Evolutionary conservation across 2,888 invertebrate genomes (phyloP).

Genomic region (Sipha maydis): DNA sequence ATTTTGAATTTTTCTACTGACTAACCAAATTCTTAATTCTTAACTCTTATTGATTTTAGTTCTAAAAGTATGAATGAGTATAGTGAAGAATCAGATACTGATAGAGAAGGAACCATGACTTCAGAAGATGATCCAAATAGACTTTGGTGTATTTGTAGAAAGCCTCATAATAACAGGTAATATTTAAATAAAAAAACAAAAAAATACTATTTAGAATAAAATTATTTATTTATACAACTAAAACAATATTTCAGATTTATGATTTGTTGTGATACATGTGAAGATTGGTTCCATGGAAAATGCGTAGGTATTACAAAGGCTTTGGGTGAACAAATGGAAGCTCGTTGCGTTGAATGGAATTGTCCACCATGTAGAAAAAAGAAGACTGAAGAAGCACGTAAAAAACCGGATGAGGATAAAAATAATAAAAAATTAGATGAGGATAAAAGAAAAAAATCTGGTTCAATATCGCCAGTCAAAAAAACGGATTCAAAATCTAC

Average conservation of each 20-base stretch:
- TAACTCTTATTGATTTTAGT: slow-evolving; percentile 24
- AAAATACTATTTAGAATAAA: not conserved
- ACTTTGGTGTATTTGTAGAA: slow-evolving; percentile 94
- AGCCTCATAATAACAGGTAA: slow-evolving; percentile 85
- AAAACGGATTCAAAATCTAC: slow-evolving; percentile 24
- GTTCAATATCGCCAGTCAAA: slow-evolving; percentile 11
- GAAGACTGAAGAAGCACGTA: slow-evolving; percentile 65
- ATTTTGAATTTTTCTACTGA: too few species aligned
- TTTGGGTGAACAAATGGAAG: slow-evolving; percentile 91
- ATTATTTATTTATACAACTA: not conserved
- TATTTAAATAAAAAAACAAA: not conserved
- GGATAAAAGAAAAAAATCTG: slow-evolving; percentile 31
- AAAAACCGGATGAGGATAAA: slow-evolving; percentile 42
- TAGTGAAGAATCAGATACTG: slow-evolving; percentile 59
- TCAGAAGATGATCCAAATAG: slow-evolving; percentile 91
- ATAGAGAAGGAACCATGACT: slow-evolving; percentile 55
- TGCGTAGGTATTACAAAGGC: slow-evolving; percentile 93
- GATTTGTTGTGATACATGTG: slow-evolving; percentile 96
- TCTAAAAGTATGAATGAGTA: slow-evolving; percentile 41
- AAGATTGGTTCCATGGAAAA: slow-evolving; percentile 98
- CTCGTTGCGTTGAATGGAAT: slow-evolving; percentile 86
- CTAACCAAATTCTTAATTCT: too few species aligned
- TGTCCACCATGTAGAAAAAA: slow-evolving; percentile 84
- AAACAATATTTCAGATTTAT: slow-evolving; percentile 76
- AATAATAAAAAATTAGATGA: slow-evolving; percentile 22